phyloP scores from a whole-genome alignment of 30 jellyfish, hydroid and myxozoan genomes.

The Cassiopea xamachana region DNA sequence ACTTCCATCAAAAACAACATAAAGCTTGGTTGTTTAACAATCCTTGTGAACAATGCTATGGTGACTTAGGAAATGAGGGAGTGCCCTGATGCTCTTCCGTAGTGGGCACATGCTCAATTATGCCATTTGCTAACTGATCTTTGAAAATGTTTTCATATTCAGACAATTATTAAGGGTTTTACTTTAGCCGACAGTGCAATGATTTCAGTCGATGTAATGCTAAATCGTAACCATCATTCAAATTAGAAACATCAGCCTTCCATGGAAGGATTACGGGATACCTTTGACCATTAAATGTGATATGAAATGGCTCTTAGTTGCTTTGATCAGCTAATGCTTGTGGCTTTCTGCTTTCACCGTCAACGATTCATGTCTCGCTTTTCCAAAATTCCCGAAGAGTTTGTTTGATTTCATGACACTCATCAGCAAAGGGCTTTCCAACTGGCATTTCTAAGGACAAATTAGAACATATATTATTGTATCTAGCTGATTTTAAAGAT shows the following conservation, averaged over 20 bases:
- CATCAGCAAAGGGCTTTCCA: not conserved
- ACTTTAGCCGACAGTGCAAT: not conserved
- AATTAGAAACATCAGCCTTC: conserved; percentile 19
- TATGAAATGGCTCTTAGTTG: not conserved
- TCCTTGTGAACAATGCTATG: conserved; percentile 26
- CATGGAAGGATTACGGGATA: conserved; percentile 42
- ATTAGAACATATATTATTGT: conserved; percentile 5
- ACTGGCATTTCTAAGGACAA: not conserved
- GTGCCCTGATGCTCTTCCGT: not conserved
- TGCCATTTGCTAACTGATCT: conserved; percentile 12
- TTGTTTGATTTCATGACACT: not conserved
- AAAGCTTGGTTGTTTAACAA: conserved; percentile 41
- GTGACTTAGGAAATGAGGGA: conserved; percentile 60
- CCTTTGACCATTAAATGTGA: conserved; percentile 33
- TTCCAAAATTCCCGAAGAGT: conserved; percentile 13
- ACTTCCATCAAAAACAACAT: conserved; percentile 67
- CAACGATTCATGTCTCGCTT: not conserved
- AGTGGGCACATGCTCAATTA: conserved; percentile 16
- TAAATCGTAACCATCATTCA: conserved; percentile 21
- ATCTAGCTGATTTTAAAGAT: not conserved
- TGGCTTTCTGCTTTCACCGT: too few relatives aligned
- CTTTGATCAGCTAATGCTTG: too few relatives aligned
- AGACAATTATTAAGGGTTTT: not conserved
- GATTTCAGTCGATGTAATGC: not conserved
- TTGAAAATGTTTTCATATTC: conserved; percentile 15